Base-by-base conservation (phyloP, 2,888 invertebrate genomes). In the Sesia apiformis region DNA sequence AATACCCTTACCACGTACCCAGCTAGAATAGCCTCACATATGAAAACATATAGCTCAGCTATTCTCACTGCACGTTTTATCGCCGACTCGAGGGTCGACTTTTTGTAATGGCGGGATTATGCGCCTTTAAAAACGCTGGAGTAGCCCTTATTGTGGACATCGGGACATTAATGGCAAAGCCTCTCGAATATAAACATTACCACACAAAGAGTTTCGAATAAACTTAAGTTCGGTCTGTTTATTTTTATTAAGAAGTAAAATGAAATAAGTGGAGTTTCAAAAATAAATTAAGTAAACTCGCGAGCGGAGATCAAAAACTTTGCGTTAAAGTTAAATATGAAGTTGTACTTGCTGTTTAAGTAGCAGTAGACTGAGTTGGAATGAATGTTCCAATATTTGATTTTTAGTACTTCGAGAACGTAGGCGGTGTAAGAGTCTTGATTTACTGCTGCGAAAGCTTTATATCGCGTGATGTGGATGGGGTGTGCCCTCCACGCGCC, bases 31-130 rank as follows among this genome's bases (percentile, higher is more conserved):
- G 46, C 5, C 38, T 52, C 52, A 55, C 52, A 52, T 52, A 60
- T 58, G 57, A 58, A 57, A 60, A 60, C 58, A 56, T 60, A 58
- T 60, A 63, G 66, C 60, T 52, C 55, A 53, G 57, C 69, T 61
- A 73, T 78, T 80, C 77, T 78, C 76, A 73, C 72, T 78, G 78
- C 77, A 69, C 78, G 76, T 79, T 84, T 79, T 80, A 77, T 79
- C 69, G 70, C 72, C 5, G 46, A 50, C 49, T 52, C 55, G 8
- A 56, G 61, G 69, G 70, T 72, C 66, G 66, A 75, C 78, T 83
- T 83, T 82, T 82, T 81, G 78, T 75, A 69, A 66, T 65, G 70
- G 64, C 66, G 64, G 67, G 73, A 76, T 74, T 74, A 76, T 76
- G 70, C 65, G 67, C 69, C 68, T 72, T 61, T 72, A 71, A 78